Conservation (phyloP, 2,113 vertebrate genomes). For the Tor tambroides region DNA sequence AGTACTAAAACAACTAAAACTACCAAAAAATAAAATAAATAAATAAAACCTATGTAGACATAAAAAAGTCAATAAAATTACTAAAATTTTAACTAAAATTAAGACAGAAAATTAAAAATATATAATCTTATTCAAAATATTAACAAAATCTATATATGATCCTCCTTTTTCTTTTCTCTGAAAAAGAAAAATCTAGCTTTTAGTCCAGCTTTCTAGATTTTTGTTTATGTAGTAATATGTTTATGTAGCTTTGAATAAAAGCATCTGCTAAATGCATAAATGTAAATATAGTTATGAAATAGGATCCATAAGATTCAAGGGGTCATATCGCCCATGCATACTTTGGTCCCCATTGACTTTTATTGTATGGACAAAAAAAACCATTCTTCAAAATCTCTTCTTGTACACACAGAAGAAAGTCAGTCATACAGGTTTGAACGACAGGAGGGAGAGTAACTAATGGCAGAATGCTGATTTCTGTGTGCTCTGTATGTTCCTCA, state of each 20-base stretch:
- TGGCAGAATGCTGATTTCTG: neutral
- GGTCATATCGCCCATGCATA: neutral
- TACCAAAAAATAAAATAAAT: no score
- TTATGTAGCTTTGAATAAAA: neutral
- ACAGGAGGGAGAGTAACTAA: neutral
- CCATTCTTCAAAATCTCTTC: accelerated
- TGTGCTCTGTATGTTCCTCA: neutral
- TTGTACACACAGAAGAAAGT: neutral
- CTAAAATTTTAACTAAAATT: no score
- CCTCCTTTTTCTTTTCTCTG: no score
- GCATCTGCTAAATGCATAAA: neutral
- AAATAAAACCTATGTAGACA: no score
- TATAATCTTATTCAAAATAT: no score
- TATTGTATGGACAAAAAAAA: neutral
- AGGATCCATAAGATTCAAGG: neutral
- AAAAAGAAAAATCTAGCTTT: no score
- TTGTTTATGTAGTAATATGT: no score
- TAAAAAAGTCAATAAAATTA: no score
- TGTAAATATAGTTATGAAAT: neutral
- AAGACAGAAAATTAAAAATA: no score
- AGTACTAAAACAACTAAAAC: no score
- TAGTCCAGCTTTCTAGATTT: no score
- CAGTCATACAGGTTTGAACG: neutral
- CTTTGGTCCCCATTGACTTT: neutral
- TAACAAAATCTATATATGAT: no score